Evolutionary conservation across 2,888 invertebrate species (phyloP).

Genomic region (Eueremaeus valkanovi): DNA sequence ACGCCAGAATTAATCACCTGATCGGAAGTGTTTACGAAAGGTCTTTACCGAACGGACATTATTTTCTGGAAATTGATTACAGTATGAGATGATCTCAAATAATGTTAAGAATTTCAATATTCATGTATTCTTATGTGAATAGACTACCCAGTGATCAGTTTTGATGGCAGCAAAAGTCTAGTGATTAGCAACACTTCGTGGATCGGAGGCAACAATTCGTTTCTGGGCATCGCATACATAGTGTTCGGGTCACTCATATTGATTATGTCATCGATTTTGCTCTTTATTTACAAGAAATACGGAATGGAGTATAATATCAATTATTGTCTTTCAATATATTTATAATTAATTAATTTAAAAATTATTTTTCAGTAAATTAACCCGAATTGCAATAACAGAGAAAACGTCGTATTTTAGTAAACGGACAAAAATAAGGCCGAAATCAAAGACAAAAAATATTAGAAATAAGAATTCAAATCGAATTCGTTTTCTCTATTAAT

Average conservation of each 20-base stretch:
- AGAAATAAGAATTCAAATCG: too few species aligned
- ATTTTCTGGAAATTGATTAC: conserved; percentile 38
- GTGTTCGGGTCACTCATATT: conserved; percentile 22
- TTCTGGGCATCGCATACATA: conserved; percentile 37
- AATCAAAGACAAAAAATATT: too few species aligned
- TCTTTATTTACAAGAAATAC: conserved; percentile 26
- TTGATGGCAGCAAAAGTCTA: conserved; percentile 28
- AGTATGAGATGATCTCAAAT: conserved; percentile 34
- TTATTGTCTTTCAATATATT: background rate
- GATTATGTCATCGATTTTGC: conserved; percentile 13
- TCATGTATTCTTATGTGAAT: background rate
- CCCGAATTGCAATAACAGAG: background rate
- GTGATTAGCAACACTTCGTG: conserved; percentile 36
- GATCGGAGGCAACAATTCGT: conserved; percentile 30
- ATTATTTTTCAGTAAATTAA: background rate
- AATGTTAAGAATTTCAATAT: background rate
- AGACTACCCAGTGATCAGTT: conserved; percentile 38
- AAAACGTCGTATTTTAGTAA: conserved; percentile 1
- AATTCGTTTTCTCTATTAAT: too few species aligned
- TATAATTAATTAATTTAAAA: background rate
- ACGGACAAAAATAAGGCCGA: background rate
- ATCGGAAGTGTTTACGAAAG: background rate
- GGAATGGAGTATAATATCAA: conserved; percentile 19
- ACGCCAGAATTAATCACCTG: conserved; percentile 34
- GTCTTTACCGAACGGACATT: conserved; percentile 30